Conservation (phyloP, 37 sponge, comb jelly and placozoan genomes). For the Petrosia ficiformis region DNA sequence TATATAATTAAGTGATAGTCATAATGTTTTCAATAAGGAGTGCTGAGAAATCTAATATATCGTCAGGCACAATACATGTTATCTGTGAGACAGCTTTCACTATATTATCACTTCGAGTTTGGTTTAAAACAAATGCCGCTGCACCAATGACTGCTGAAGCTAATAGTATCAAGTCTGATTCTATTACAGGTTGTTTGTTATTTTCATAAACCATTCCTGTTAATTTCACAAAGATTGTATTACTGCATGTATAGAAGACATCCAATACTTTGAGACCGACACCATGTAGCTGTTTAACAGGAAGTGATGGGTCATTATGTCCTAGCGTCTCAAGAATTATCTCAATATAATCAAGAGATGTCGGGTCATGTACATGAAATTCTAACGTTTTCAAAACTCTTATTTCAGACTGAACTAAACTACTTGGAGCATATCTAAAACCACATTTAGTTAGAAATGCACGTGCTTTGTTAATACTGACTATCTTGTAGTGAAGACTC, state of each 20-base stretch:
- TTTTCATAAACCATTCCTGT: not conserved
- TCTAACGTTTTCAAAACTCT: constrained; percentile 72
- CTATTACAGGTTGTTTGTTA: constrained; percentile 16
- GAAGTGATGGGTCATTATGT: constrained; percentile 17
- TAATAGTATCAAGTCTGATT: constrained; percentile 45
- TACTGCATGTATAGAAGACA: constrained; percentile 31
- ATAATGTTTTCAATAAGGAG: constrained; percentile 65
- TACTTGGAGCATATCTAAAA: constrained; percentile 69
- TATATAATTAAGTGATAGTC: not conserved
- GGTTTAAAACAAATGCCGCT: constrained; percentile 61
- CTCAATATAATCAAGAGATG: constrained; percentile 67
- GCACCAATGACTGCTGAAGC: constrained; percentile 61
- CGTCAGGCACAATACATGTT: constrained; percentile 48
- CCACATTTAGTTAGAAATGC: constrained; percentile 54
- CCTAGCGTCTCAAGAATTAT: constrained; percentile 63
- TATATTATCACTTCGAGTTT: constrained; percentile 39
- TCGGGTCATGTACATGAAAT: constrained; percentile 52
- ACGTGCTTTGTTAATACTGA: constrained; percentile 36
- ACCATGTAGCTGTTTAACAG: constrained; percentile 66
- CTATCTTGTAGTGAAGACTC: constrained; percentile 74
- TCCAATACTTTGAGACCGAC: constrained; percentile 59
- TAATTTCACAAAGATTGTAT: not conserved
- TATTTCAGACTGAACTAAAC: constrained; percentile 85
- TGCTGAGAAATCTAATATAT: constrained; percentile 60
- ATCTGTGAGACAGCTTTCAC: constrained; percentile 40